A percentile compares a stretch with the other conserved stretches of the same genome.
phyloP scores from a whole-genome alignment of 2,113 vertebrate genomes.

The Mohoua ochrocephala region DNA sequence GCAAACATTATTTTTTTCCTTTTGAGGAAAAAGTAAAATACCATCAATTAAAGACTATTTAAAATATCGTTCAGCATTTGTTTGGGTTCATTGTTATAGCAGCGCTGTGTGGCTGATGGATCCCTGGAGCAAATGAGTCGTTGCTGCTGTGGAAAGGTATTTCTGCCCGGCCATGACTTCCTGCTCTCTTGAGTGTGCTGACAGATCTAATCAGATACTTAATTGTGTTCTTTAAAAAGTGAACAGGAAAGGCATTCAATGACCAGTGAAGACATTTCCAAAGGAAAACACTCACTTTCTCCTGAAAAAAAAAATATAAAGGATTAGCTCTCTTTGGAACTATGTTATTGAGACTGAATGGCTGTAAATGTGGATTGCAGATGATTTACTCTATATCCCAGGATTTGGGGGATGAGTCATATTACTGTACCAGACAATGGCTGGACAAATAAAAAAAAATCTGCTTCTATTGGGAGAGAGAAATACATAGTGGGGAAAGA shows the following conservation, averaged over 20 bases:
- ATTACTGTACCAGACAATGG: constrained; percentile 1
- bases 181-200: background rate
- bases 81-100: constrained; percentile 7
- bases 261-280: background rate
- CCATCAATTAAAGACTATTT: constrained; percentile 9
- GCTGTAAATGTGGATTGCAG: constrained; percentile 1
- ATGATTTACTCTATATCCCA: background rate
- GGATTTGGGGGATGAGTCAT: background rate
- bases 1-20: background rate
- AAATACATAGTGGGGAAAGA: background rate
- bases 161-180: background rate
- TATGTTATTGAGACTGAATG: background rate
- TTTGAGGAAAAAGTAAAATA: background rate
- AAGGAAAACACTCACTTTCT: background rate
- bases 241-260: background rate
- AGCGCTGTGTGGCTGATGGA: background rate
- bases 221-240: background rate
- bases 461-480: background rate
- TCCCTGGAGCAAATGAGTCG: background rate
- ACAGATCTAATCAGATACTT: constrained; percentile 17
- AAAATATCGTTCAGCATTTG: background rate
- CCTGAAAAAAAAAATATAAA: background rate
- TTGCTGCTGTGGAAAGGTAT: background rate
- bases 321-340: background rate
- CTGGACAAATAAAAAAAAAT: background rate